These are phyloP conservation scores for Callaeas wilsoni DNA, from an alignment of 2,113 vertebrate species.

Conservation along the genomic window DNA sequence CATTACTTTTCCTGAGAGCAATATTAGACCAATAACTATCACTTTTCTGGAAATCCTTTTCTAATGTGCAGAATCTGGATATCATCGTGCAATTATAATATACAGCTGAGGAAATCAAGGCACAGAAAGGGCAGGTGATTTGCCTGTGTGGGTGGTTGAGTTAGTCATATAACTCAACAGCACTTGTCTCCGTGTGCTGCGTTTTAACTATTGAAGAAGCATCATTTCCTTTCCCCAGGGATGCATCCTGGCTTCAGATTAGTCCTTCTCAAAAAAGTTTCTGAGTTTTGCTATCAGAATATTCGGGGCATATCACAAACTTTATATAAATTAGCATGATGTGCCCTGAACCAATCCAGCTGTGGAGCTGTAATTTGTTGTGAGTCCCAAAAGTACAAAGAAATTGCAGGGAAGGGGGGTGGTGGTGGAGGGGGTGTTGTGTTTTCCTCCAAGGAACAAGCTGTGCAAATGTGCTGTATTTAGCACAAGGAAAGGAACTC, in stretches of 20 bases:
- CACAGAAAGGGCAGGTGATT: not conserved
- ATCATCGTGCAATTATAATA: not conserved
- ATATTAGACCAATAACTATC: not conserved
- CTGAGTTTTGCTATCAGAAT: not conserved
- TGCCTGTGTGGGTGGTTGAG: not conserved
- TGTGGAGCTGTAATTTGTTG: not conserved
- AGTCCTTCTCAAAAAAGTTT: not conserved
- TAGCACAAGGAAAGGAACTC: not conserved
- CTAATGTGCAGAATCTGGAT: not conserved
- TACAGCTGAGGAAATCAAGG: not conserved
- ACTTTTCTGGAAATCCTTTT: not conserved
- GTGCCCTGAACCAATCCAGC: not conserved
- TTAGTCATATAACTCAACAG: not conserved
- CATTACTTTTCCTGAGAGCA: not conserved
- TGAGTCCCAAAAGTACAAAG: not conserved
- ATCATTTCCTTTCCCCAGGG: not conserved
- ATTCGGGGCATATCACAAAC: not conserved
- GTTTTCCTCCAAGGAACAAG: not conserved
- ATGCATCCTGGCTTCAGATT: not conserved
- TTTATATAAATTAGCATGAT: not conserved
- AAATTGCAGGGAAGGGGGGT: not conserved
- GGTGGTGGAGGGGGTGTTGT: not conserved
- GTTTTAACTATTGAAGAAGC: not conserved
- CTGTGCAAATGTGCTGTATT: not conserved
- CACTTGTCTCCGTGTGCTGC: rapidly evolving